Base-by-base conservation (phyloP, 2,113 vertebrate genomes). In the Clarias magur region DNA sequence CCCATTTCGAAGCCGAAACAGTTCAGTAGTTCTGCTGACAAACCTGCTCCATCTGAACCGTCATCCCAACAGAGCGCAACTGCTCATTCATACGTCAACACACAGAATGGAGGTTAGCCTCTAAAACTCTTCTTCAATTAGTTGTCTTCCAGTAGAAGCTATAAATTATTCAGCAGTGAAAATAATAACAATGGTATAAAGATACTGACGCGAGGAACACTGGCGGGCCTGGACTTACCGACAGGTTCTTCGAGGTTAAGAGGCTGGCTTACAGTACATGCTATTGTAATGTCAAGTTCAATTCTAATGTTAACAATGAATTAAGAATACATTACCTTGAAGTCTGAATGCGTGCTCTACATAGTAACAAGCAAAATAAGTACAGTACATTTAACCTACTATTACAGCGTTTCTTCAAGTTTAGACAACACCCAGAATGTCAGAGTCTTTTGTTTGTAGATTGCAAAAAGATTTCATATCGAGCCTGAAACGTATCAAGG, bases 1-100 rank as follows among this genome's bases (percentile, higher is more conserved):
- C 94, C 96, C 0, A 85, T 98, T 91, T 95, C 93, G 91, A 95
- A 95, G 90, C 84, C 86, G 21, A 94, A 91, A 88, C 90, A 89
- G 79, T 92, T 92, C 73, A 92, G 92, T 19, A 81, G 48, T 48
- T 48, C 65, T 0, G 73, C 87, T 17, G 23, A 12, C 60, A 56
- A 65, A 84, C 90, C 25, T 5, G 88, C 21, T 79, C 73, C 0
- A 60, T 27, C 0, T 93, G 94, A 85, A 91, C 88, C 0, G 86
- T 91, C 0, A 0, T 76, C 17, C 87, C 82, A 95, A 76, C 87
- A 88, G 2, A 94, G 94, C 89, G 34, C 82, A 12, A 23, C 75
- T n/a, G 59, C 21, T 27, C 23, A 48, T 19, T 38, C 75, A 63
- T 72, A 65, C 30, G 86, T 76, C 70, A 56, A 67, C 21, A 23